Base-by-base conservation (phyloP, 2,113 vertebrate genomes). In the Dasypus novemcinctus region DNA sequence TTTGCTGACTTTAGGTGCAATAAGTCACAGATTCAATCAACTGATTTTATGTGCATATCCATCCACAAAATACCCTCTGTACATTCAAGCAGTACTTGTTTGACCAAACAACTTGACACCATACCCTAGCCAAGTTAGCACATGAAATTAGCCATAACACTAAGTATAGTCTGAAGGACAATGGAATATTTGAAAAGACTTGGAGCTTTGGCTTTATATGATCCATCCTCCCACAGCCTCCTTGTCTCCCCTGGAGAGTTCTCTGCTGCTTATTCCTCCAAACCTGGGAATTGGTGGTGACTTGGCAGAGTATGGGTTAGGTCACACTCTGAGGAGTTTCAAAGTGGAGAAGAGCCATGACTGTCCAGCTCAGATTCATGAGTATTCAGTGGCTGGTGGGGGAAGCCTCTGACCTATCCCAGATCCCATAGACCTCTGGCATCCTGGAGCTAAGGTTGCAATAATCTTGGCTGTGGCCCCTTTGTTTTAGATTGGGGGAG, bases 201-300 rank as follows among this genome's bases (percentile, higher is more conserved):
- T 69, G 17, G 66, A 41, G 38, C 3, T 23, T 41, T 18, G 17
- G 12, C 72, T 5, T 23, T 7, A 18, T 1, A 0, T 6, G 14
- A 38, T 33, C 49, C 8, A 3, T 9, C 17, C 13, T 95, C 38
- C 69, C 1, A 2, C 18, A 43, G 4, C 38, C 9, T 43, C 31
- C 23, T 21, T 69, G n/a, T 31, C 5, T 71, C 52, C 10, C 3
- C 13, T 1, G 20, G 54, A 57, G 54, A 57, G 54, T 57, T 57
- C 54, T 21, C 54, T 57, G 54, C 54, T 57, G 4, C 21, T 4
- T 71, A 4, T 63, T 41, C 11, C 13, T 7, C 11, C 9, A 21
- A 1, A 71, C 4, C 3, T 13, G 29, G 3, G 27, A 23, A 11
- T 23, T 41, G 3, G 17, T 10, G 5, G 6, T 1, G 8, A 38